Conservation (phyloP, 2,113 vertebrate genomes). For the Zingel zingel region DNA sequence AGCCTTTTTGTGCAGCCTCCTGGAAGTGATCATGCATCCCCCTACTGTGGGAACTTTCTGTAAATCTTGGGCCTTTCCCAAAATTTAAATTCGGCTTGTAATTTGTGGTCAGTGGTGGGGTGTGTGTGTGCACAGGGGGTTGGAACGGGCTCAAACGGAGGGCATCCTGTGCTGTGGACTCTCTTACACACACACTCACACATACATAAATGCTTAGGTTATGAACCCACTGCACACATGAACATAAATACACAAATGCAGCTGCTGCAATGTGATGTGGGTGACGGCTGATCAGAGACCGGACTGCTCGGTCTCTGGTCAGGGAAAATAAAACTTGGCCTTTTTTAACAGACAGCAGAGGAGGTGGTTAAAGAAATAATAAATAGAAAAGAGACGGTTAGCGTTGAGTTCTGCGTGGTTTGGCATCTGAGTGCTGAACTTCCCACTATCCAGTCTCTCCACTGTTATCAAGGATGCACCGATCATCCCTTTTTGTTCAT, state of each 20-base stretch:
- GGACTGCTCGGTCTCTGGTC: conserved; percentile 50
- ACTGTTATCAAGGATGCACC: conserved; percentile 42
- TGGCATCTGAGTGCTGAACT: conserved; percentile 41
- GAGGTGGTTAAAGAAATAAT: conserved; percentile 68
- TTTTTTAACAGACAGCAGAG: conserved; percentile 61
- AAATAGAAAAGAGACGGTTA: conserved; percentile 65
- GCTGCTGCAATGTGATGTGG: conserved; percentile 69
- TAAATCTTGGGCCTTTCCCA: conserved; percentile 78
- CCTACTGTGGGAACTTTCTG: conserved; percentile 79
- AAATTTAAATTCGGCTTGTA: conserved; percentile 81
- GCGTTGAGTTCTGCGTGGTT: conserved; percentile 51
- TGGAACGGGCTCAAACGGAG: conserved; percentile 72
- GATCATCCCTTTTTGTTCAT: conserved; percentile 28
- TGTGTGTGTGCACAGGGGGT: conserved; percentile 62
- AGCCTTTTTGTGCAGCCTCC: conserved; percentile 53
- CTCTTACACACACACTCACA: conserved; percentile 46
- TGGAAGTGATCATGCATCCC: conserved; percentile 71
- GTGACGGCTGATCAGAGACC: conserved; percentile 75
- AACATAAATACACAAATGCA: conserved; percentile 63
- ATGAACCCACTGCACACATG: conserved; percentile 53
- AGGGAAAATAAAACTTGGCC: conserved; percentile 61
- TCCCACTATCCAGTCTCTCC: conserved; percentile 24
- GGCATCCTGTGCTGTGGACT: conserved; percentile 66
- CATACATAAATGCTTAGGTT: conserved; percentile 62
- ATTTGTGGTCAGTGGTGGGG: conserved; percentile 79